Conservation (phyloP, 1,140 invertebrate genomes). For the Rhynchophorus ferrugineus region DNA sequence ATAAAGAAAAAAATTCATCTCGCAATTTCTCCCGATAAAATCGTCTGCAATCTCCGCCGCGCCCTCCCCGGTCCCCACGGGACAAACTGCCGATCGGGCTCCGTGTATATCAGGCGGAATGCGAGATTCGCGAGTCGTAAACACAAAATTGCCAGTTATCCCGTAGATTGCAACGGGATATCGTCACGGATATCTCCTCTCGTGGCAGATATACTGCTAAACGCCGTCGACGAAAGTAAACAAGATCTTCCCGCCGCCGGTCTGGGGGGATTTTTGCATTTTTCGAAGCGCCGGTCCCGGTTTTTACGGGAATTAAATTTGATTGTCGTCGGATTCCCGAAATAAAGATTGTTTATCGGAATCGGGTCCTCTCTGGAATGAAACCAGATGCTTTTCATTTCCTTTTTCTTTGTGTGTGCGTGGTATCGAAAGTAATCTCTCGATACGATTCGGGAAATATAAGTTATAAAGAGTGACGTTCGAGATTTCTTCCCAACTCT, state of each 20-base stretch:
- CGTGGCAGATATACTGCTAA: slow-evolving; percentile 15
- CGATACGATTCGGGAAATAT: no score
- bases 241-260: not conserved
- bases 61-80: not conserved
- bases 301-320: no score
- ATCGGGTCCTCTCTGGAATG: no score
- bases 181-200: slow-evolving; percentile 15
- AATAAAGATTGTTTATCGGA: no score
- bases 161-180: slow-evolving; percentile 15
- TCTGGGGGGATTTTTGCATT: not conserved
- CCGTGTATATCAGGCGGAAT: slow-evolving; percentile 12
- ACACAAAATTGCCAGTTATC: slow-evolving; percentile 19
- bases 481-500: no score
- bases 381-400: no score
- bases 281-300: no score
- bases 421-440: no score
- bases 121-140: slow-evolving; percentile 16
- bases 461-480: no score
- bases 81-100: slow-evolving; percentile 4
- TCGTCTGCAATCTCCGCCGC: not conserved
- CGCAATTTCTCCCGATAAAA: not conserved
- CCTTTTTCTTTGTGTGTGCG: no score
- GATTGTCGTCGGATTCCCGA: no score
- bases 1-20: no score
- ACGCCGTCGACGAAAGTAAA: slow-evolving; percentile 3